Percentiles rank a stretch among this genome's conserved stretches.
phyloP scores from a whole-genome alignment of 2,797 vertebrate species.

The Fringilla coelebs region DNA sequence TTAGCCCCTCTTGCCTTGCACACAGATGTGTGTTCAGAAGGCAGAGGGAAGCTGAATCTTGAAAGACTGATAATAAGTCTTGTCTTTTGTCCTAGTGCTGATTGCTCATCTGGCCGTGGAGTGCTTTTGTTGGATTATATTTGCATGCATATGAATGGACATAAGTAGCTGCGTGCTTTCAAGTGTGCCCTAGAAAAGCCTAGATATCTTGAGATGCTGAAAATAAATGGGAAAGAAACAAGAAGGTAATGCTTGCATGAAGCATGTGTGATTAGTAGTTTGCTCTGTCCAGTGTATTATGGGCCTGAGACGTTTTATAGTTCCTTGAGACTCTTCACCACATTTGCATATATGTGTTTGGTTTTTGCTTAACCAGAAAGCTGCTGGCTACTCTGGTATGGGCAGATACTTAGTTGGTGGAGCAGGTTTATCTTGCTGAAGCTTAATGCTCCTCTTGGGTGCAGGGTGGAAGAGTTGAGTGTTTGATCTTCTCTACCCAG shows the following conservation, averaged over 20 bases:
- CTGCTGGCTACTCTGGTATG: background rate
- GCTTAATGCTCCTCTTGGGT: background rate
- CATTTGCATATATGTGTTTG: background rate
- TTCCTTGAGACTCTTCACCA: background rate
- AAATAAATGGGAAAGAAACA: background rate
- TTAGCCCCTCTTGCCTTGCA: background rate
- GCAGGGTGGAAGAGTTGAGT: background rate
- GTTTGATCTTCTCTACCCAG: background rate
- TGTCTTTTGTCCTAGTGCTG: conserved; percentile 39
- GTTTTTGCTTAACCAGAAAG: background rate
- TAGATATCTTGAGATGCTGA: background rate
- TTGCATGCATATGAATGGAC: conserved; percentile 35
- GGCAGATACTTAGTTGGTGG: background rate
- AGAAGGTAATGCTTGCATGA: background rate
- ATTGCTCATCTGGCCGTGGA: conserved; percentile 29
- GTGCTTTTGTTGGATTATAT: background rate
- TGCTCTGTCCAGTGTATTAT: background rate
- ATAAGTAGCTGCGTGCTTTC: conserved; percentile 13
- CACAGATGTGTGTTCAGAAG: background rate
- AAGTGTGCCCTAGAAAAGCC: conserved; percentile 28
- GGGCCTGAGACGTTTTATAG: background rate
- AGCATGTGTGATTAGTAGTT: background rate
- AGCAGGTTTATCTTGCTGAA: background rate
- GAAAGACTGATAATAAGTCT: conserved; percentile 31
- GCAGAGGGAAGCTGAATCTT: conserved; percentile 12